phyloP scores from a whole-genome alignment of 2,888 invertebrate genomes.

The Melinopterus prodromus region DNA sequence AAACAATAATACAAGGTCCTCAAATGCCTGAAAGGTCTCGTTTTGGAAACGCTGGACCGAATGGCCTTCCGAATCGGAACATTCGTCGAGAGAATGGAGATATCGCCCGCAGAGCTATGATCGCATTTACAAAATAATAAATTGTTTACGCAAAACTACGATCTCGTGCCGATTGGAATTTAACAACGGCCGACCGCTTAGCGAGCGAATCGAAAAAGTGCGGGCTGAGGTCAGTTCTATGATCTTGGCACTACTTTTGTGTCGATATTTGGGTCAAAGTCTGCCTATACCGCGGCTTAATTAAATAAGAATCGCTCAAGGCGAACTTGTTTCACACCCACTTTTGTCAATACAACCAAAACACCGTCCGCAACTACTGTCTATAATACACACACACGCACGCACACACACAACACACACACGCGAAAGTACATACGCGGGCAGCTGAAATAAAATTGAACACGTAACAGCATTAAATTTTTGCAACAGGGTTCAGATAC shows the following conservation, averaged over 20 bases:
- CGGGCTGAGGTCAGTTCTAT: constrained; percentile 38
- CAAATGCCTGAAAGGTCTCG: not conserved
- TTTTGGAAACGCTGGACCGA: not conserved
- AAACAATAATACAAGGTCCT: too few species aligned
- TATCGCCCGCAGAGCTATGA: not conserved
- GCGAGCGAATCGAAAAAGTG: constrained; percentile 6
- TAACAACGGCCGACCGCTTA: not conserved
- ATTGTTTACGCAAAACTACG: not conserved
- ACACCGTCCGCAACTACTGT: not conserved
- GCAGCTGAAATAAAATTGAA: too few species aligned
- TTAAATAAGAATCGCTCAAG: constrained; percentile 25
- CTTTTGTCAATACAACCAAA: constrained; percentile 18
- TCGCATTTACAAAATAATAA: not conserved
- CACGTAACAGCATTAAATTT: not conserved
- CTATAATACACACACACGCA: not conserved
- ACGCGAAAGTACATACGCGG: too few species aligned
- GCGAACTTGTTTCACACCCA: constrained; percentile 29
- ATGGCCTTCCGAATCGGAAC: not conserved
- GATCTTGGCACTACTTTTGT: constrained; percentile 45
- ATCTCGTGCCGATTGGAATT: not conserved
- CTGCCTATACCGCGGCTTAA: constrained; percentile 28
- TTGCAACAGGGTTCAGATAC: not conserved
- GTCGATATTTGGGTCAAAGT: constrained; percentile 45
- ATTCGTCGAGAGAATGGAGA: not conserved
- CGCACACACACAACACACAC: not conserved